Conservation (phyloP, 92 coral and sea anemone species). For the Zoanthus solanderi region DNA sequence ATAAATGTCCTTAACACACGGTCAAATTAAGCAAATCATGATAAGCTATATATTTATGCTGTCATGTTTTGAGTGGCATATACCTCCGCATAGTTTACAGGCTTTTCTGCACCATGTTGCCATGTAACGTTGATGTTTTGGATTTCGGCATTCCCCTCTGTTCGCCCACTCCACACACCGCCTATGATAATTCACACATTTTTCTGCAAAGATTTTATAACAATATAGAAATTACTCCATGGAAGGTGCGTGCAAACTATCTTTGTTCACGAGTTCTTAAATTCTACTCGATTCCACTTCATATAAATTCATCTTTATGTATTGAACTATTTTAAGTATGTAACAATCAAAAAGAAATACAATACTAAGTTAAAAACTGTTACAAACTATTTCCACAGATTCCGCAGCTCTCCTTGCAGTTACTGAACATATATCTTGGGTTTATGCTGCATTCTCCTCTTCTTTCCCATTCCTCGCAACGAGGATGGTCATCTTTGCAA, state of each 20-base stretch:
- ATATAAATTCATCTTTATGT: too few species aligned
- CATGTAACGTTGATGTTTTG: background rate
- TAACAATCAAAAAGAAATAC: too few species aligned
- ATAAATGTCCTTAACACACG: too few species aligned
- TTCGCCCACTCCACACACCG: background rate
- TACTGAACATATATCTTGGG: background rate
- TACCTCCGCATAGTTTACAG: background rate
- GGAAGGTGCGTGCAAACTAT: too few species aligned
- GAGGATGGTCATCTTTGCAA: background rate
- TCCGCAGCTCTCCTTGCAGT: slow-evolving; percentile 27
- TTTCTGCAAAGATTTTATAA: background rate
- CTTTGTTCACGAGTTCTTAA: too few species aligned
- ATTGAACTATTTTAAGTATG: too few species aligned
- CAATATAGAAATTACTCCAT: background rate
- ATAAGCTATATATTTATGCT: too few species aligned
- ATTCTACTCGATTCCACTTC: too few species aligned
- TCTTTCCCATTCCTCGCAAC: background rate
- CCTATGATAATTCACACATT: background rate
- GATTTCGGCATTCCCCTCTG: background rate
- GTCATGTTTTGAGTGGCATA: background rate
- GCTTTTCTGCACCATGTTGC: background rate
- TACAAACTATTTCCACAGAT: background rate
- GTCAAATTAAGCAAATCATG: too few species aligned
- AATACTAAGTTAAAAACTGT: background rate
- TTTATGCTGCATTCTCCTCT: slow-evolving; percentile 19